A percentile compares a stretch with the other conserved stretches of the same genome.
These are phyloP conservation scores for Tuberolachnus salignus DNA, from an alignment of 2,888 invertebrate genomes.

Conservation along the genomic window DNA sequence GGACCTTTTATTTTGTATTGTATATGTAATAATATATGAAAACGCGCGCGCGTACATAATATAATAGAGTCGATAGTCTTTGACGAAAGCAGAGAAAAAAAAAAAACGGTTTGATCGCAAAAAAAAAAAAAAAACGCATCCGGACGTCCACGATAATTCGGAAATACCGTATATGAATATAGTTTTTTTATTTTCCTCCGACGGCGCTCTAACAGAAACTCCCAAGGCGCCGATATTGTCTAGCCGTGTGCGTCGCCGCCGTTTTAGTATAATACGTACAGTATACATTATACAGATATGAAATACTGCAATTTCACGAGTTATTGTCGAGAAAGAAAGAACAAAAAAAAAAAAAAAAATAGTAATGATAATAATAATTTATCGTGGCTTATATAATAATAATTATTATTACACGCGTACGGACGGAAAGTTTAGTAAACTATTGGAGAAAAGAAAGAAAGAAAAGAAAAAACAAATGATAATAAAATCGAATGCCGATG, in stretches of 20 bases:
- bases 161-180: neutral
- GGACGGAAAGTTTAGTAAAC: no score
- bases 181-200: constrained; percentile 14
- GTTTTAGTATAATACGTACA: neutral
- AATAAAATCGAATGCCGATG: no score
- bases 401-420: no score
- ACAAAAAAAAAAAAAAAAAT: neutral
- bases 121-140: constrained; percentile 7
- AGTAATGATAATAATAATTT: no score
- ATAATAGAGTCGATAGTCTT: neutral
- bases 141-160: constrained; percentile 30
- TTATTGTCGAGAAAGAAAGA: neutral
- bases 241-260: neutral
- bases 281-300: neutral
- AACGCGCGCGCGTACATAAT: neutral
- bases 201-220: neutral
- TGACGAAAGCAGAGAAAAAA: constrained; percentile 1
- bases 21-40: no score
- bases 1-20: no score
- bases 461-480: no score
- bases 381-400: no score
- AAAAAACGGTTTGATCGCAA: no score
- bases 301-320: neutral
- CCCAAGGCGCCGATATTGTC: constrained; percentile 33
- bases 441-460: no score